Percentiles rank a stretch among this genome's conserved stretches.
These are phyloP conservation scores for Sparidentex hasta DNA, from an alignment of 2,797 vertebrate species.

Conservation along the genomic window DNA sequence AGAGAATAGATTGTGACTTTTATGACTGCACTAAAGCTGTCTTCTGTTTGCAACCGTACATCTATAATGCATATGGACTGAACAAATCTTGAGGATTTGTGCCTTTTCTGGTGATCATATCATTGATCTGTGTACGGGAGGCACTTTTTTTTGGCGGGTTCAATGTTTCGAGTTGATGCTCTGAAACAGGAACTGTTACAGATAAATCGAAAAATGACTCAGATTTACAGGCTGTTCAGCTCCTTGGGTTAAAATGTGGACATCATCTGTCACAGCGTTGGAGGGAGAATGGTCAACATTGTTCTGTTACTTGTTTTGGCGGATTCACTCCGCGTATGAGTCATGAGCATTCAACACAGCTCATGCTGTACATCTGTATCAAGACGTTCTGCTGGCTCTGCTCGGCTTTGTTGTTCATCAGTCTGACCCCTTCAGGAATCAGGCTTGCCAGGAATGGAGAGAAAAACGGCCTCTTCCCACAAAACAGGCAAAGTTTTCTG, in stretches of 20 bases:
- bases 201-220: slow-evolving; percentile 20
- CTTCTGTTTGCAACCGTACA: slow-evolving; percentile 23
- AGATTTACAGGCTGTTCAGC: slow-evolving; percentile 32
- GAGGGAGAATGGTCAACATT: slow-evolving; percentile 30
- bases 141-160: not conserved
- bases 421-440: slow-evolving; percentile 40
- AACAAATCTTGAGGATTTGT: slow-evolving; percentile 6
- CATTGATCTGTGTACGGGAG: not conserved
- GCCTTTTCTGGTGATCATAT: slow-evolving; percentile 9
- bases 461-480: slow-evolving; percentile 47
- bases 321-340: slow-evolving; percentile 37
- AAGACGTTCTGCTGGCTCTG: slow-evolving; percentile 16
- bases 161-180: not conserved
- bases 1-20: slow-evolving; percentile 35
- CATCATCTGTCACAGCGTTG: slow-evolving; percentile 26
- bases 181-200: slow-evolving; percentile 16
- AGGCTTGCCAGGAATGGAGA: slow-evolving; percentile 43
- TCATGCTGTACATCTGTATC: slow-evolving; percentile 33
- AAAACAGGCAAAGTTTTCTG: slow-evolving; percentile 37
- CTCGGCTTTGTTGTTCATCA: slow-evolving; percentile 28
- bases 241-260: slow-evolving; percentile 1
- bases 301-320: slow-evolving; percentile 43
- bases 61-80: slow-evolving; percentile 26
- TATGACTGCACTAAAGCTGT: slow-evolving; percentile 39
- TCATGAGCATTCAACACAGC: slow-evolving; percentile 42